Conservation (phyloP, 1,140 invertebrate species). For the Leptoteleia sp. region DNA sequence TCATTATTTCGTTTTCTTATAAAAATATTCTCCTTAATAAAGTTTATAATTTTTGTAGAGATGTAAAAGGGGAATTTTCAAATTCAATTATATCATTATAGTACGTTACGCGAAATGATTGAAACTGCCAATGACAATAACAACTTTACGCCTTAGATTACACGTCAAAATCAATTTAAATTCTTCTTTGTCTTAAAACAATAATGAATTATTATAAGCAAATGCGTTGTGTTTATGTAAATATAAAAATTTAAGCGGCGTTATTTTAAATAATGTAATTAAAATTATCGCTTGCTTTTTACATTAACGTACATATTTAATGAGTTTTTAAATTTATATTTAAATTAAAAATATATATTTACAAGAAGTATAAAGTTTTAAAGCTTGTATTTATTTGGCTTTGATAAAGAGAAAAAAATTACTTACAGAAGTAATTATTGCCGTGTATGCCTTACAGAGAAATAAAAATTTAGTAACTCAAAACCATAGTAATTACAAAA, state of each 20-base stretch:
- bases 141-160: constrained; percentile 7
- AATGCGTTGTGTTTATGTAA: constrained; percentile 49
- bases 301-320: constrained; percentile 15
- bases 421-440: constrained; percentile 1
- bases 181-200: constrained; percentile 25
- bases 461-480: too few relatives aligned
- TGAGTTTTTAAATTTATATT: constrained; percentile 36
- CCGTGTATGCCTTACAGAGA: not conserved
- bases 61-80: constrained; percentile 26
- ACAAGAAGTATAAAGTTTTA: constrained; percentile 1
- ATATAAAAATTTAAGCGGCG: constrained; percentile 12
- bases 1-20: constrained; percentile 47
- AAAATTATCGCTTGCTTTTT: constrained; percentile 22
- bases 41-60: constrained; percentile 20
- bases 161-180: constrained; percentile 15
- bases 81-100: constrained; percentile 26
- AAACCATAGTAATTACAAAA: too few relatives aligned
- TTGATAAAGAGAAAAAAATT: not conserved
- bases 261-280: constrained; percentile 27
- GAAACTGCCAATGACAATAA: constrained; percentile 9
- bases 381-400: not conserved
- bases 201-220: constrained; percentile 54
- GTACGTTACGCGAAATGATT: constrained; percentile 13
- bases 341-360: constrained; percentile 35
- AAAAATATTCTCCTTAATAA: constrained; percentile 60